phyloP scores from a whole-genome alignment of 2,888 invertebrate genomes.

The Nineta flava region DNA sequence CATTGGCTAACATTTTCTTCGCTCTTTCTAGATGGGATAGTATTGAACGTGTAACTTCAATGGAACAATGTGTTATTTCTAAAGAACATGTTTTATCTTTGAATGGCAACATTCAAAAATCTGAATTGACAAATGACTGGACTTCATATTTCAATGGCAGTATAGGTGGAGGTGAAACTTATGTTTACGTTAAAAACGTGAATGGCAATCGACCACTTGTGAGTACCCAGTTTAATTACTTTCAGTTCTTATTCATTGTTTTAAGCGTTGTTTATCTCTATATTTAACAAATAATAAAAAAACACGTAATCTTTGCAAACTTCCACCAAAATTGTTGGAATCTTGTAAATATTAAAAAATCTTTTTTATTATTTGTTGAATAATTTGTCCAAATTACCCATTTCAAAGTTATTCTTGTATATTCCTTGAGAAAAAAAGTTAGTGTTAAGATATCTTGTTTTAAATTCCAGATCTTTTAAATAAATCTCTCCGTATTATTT shows the following conservation, averaged over 20 bases:
- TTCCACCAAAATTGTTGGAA: too few species aligned
- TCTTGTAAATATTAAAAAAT: too few species aligned
- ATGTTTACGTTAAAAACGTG: conserved; percentile 22
- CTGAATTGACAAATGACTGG: conserved; percentile 20
- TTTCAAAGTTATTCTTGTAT: too few species aligned
- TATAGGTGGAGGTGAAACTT: conserved; percentile 16
- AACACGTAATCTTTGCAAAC: too few species aligned
- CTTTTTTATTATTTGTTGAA: too few species aligned
- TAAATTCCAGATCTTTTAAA: background rate
- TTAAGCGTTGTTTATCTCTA: too few species aligned
- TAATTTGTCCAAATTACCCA: too few species aligned
- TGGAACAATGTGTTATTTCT: conserved; percentile 19
- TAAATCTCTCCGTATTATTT: conserved; percentile 7
- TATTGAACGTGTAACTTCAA: conserved; percentile 11
- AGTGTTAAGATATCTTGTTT: too few species aligned
- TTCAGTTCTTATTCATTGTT: too few species aligned
- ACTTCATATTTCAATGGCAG: conserved; percentile 20
- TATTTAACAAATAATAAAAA: too few species aligned
- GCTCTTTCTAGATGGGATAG: conserved; percentile 13
- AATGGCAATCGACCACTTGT: conserved; percentile 10
- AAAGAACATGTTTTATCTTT: conserved; percentile 15
- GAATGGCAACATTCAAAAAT: conserved; percentile 15
- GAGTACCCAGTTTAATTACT: too few species aligned
- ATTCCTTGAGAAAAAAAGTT: too few species aligned
- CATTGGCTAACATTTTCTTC: conserved; percentile 14